A percentile compares a stretch with the other conserved stretches of the same genome.
phyloP scores from a whole-genome alignment of 2,113 vertebrate species.

The Cryptotis parvus region DNA sequence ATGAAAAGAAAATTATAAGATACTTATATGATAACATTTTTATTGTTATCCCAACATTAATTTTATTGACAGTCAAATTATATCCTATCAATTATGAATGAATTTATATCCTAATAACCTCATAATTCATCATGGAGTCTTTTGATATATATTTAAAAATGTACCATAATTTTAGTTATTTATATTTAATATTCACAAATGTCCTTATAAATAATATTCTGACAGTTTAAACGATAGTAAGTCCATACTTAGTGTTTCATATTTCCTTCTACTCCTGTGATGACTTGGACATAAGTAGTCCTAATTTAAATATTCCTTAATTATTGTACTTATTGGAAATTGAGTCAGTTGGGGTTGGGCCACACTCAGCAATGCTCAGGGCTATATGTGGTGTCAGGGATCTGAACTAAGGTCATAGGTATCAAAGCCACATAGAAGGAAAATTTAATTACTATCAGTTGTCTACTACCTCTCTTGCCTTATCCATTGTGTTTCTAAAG shows the following conservation, averaged over 20 bases:
- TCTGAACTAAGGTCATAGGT: no score
- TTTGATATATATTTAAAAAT: slow-evolving; percentile 1
- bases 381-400: no score
- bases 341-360: no score
- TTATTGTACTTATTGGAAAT: not conserved
- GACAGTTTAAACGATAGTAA: not conserved
- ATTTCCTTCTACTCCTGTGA: not conserved
- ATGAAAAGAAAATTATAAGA: no score
- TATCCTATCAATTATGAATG: not conserved
- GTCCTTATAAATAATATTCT: not conserved
- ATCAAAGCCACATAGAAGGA: no score
- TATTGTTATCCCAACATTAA: no score
- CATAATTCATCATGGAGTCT: not conserved
- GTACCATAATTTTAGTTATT: not conserved
- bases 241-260: not conserved
- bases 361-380: no score
- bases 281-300: not conserved
- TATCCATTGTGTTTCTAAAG: not conserved
- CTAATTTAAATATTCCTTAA: not conserved
- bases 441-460: no score
- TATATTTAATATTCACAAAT: not conserved
- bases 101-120: not conserved
- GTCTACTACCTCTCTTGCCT: no score
- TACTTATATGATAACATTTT: no score
- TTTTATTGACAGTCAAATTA: not conserved